Percentiles rank a stretch among this genome's conserved stretches.
These are phyloP conservation scores for Bellardia pandia DNA, from an alignment of 2,888 invertebrate species.

Conservation along the genomic window DNA sequence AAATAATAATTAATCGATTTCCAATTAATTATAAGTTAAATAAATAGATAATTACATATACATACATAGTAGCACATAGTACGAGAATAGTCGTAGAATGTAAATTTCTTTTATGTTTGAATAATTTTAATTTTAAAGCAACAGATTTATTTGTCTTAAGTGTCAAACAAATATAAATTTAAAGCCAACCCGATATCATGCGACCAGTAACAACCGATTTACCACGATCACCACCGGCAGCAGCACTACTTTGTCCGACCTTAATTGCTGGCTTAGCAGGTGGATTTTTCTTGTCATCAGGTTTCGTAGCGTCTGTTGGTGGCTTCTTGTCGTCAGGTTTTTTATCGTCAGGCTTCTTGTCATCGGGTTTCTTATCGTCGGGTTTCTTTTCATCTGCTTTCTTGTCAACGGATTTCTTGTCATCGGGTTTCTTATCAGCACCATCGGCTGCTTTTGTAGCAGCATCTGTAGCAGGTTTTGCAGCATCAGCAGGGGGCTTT, in stretches of 20 bases:
- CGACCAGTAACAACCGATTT: constrained; percentile 90
- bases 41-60: no score
- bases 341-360: constrained; percentile 74
- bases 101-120: no score
- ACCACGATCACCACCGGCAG: constrained; percentile 86
- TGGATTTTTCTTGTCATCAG: constrained; percentile 70
- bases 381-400: constrained; percentile 73
- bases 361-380: constrained; percentile 70
- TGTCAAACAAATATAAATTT: constrained; percentile 75
- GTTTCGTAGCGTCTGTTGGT: constrained; percentile 70
- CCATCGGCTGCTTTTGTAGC: constrained; percentile 76
- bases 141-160: constrained; percentile 60
- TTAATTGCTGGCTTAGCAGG: constrained; percentile 80
- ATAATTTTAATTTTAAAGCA: constrained; percentile 17
- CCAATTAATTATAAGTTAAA: not conserved
- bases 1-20: constrained; percentile 39
- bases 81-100: no score
- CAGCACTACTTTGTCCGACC: constrained; percentile 83
- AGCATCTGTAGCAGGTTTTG: constrained; percentile 77
- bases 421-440: constrained; percentile 74
- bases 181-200: constrained; percentile 90
- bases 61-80: no score
- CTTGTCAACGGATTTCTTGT: constrained; percentile 65
- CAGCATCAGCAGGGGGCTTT: constrained; percentile 77
- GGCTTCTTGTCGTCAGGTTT: constrained; percentile 75